phyloP scores from a whole-genome alignment of 2,888 invertebrate species.

The Mythimna lalbum region DNA sequence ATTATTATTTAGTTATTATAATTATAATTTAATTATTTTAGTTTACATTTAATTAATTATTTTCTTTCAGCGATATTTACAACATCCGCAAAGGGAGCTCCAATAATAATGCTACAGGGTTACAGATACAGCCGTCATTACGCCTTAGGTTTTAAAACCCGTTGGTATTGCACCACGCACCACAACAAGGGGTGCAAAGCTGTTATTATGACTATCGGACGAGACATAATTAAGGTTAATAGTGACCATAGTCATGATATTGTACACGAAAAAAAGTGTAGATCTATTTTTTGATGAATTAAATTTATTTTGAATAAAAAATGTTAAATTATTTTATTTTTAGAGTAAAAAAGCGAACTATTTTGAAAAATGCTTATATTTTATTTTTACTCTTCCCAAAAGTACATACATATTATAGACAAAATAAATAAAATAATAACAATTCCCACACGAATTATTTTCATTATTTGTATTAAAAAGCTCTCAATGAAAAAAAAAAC shows the following conservation, averaged over 20 bases:
- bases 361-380: no score
- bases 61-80: conserved; percentile 8
- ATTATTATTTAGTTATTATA: no score
- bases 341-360: not conserved
- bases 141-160: conserved; percentile 11
- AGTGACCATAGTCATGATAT: conserved; percentile 15
- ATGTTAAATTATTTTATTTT: not conserved
- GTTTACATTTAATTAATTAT: not conserved
- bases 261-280: conserved; percentile 6
- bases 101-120: conserved; percentile 10
- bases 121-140: conserved; percentile 30
- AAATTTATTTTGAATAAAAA: not conserved
- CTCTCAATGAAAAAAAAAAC: no score
- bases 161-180: conserved; percentile 31
- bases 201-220: conserved; percentile 19
- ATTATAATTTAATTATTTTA: no score
- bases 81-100: conserved; percentile 13
- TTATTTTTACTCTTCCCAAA: no score
- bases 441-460: no score
- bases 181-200: conserved; percentile 27
- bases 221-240: conserved; percentile 3
- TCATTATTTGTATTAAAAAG: no score
- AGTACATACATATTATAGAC: no score
- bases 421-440: no score
- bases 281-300: not conserved